These are phyloP conservation scores for Eristalis pertinax DNA, from an alignment of 2,888 invertebrate genomes.

Conservation along the genomic window DNA sequence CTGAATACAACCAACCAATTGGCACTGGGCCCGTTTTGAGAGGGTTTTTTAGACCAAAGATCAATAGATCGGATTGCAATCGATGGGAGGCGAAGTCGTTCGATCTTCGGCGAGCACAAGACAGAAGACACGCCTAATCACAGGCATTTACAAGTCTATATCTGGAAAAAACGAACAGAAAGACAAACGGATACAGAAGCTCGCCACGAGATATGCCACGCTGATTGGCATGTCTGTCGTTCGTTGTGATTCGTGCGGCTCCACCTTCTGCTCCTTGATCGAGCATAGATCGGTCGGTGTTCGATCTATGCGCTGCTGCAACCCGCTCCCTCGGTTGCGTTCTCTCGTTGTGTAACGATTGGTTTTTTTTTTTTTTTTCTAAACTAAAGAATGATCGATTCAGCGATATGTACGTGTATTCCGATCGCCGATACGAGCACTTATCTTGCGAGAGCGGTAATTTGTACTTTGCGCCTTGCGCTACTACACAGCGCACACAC, in stretches of 20 bases:
- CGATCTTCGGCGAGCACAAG: neutral
- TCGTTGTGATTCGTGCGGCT: constrained; percentile 49
- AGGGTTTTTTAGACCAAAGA: constrained; percentile 61
- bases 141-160: constrained; percentile 45
- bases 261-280: constrained; percentile 50
- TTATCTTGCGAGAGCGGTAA: constrained; percentile 52
- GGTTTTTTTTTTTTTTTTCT: constrained; percentile 28
- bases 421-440: constrained; percentile 39
- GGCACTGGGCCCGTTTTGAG: constrained; percentile 47
- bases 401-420: constrained; percentile 17
- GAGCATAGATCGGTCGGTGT: constrained; percentile 2
- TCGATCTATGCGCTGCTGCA: neutral
- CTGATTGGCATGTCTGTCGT: constrained; percentile 38
- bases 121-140: constrained; percentile 34
- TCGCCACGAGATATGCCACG: constrained; percentile 17
- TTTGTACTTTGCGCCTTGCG: constrained; percentile 60
- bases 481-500: constrained; percentile 1
- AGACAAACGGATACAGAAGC: constrained; percentile 4
- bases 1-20: constrained; percentile 12
- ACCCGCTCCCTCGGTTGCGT: neutral
- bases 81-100: constrained; percentile 17
- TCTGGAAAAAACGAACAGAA: constrained; percentile 37
- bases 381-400: constrained; percentile 57
- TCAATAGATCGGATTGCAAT: constrained; percentile 62
- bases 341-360: constrained; percentile 43